A percentile compares a stretch with the other conserved stretches of the same genome.
Conservation (phyloP, 2,113 vertebrate genomes). For the Hypomesus transpacificus region DNA sequence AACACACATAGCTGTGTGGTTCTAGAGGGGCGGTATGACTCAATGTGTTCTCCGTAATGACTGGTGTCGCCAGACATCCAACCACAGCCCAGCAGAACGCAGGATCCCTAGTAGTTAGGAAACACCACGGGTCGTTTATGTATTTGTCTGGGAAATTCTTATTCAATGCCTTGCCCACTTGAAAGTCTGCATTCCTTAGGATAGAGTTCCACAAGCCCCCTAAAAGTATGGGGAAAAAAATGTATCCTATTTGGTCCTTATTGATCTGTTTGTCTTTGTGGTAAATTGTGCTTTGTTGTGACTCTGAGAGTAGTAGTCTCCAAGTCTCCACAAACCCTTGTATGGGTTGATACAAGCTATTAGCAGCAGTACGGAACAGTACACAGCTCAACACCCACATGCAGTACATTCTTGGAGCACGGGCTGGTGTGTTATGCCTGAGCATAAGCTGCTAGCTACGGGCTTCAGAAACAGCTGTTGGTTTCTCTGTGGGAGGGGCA, state of each 20-base stretch:
- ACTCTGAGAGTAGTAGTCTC: too few relatives aligned
- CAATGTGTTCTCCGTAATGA: background rate
- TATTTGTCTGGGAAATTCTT: background rate
- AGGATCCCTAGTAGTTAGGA: background rate
- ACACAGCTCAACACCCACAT: background rate
- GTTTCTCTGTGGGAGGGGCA: constrained; percentile 6
- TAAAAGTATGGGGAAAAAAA: background rate
- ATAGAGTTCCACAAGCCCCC: background rate
- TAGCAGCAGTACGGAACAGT: background rate
- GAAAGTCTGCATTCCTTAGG: background rate
- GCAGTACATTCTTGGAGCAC: background rate
- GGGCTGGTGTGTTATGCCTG: background rate
- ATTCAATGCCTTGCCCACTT: background rate
- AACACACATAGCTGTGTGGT: background rate
- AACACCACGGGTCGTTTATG: background rate
- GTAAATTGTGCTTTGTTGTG: too few relatives aligned
- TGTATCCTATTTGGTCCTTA: too few relatives aligned
- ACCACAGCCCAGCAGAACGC: background rate
- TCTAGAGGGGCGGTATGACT: background rate
- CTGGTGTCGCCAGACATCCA: background rate
- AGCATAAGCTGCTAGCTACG: background rate
- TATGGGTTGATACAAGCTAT: too few relatives aligned
- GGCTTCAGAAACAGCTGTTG: constrained; percentile 16
- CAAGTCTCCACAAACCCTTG: too few relatives aligned
- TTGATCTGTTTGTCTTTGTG: too few relatives aligned